phyloP scores from a whole-genome alignment of 2,888 invertebrate genomes.

The Cheilosia variabilis region DNA sequence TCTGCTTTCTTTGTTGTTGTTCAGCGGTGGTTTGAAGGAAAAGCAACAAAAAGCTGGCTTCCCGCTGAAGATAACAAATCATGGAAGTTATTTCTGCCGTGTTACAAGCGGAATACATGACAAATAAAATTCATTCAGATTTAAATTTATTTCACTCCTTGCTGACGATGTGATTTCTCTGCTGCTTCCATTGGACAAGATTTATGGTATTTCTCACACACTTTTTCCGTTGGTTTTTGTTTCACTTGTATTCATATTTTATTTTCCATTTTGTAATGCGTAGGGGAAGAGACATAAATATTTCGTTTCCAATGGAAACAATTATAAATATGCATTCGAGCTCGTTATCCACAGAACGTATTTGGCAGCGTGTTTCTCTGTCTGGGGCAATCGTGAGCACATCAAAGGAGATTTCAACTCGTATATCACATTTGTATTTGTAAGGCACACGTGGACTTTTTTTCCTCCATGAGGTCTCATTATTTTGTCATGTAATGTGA shows the following conservation, averaged over 20 bases:
- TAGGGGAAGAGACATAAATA: too few relatives aligned
- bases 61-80: constrained; percentile 61
- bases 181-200: constrained; percentile 47
- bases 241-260: not conserved
- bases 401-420: not conserved
- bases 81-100: constrained; percentile 65
- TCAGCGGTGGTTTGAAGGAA: not conserved
- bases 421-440: not conserved
- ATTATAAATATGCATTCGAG: not conserved
- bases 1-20: constrained; percentile 24
- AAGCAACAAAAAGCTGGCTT: not conserved
- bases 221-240: constrained; percentile 14
- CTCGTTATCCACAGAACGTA: not conserved
- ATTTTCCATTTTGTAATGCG: not conserved
- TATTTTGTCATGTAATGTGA: not conserved
- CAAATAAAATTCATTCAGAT: constrained; percentile 73
- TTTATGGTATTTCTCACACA: constrained; percentile 65
- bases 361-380: not conserved
- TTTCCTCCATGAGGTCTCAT: not conserved
- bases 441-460: constrained; percentile 17
- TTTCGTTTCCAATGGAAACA: not conserved
- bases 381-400: not conserved
- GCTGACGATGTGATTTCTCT: constrained; percentile 39
- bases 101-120: constrained; percentile 66
- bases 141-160: constrained; percentile 67